Conservation (phyloP, 2,113 vertebrate genomes). For the Carlito syrichta region DNA sequence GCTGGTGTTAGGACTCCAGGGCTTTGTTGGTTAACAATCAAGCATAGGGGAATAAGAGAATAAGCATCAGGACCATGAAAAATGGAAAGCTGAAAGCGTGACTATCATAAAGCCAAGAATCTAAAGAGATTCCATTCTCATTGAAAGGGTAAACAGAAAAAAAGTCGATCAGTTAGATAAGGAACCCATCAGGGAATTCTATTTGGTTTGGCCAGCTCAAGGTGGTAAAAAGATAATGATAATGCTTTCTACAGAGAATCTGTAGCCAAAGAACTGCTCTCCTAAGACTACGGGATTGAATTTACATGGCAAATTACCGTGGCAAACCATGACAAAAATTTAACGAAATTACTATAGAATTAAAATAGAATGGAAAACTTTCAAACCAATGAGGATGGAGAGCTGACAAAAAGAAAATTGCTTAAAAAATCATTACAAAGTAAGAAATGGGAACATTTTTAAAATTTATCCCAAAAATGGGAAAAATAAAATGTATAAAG, state of each 20-base stretch:
- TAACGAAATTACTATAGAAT: not conserved
- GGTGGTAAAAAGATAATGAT: not conserved
- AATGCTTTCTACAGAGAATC: not conserved
- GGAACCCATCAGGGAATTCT: not conserved
- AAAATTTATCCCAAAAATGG: not conserved
- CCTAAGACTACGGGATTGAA: not conserved
- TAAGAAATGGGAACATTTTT: not conserved
- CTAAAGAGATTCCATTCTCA: not conserved
- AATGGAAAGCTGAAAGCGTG: not conserved
- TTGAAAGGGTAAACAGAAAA: not conserved
- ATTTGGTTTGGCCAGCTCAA: not conserved
- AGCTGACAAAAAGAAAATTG: not conserved
- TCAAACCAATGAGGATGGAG: not conserved
- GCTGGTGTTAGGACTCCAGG: not conserved
- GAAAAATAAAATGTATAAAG: not conserved
- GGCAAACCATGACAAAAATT: not conserved
- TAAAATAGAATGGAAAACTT: not conserved
- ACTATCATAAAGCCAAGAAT: not conserved
- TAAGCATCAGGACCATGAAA: not conserved
- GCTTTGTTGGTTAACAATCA: not conserved
- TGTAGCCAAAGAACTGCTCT: not conserved
- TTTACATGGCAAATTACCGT: not conserved
- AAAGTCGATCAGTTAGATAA: not conserved
- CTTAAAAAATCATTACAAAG: not conserved
- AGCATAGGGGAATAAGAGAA: not conserved